phyloP scores from a whole-genome alignment of 2,113 vertebrate genomes.

The Gobio gobio region DNA sequence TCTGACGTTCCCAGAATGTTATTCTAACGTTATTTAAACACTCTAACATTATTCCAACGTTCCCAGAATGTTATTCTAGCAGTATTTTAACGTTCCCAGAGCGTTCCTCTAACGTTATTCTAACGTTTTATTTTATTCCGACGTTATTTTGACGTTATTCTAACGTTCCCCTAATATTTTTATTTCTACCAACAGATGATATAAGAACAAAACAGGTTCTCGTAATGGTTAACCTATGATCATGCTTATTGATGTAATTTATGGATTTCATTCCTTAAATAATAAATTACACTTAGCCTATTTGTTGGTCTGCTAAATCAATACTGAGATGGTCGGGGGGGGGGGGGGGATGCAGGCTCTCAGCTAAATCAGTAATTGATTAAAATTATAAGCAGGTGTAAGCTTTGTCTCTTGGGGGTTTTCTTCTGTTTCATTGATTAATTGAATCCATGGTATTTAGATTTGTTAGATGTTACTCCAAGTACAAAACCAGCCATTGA shows the following conservation, averaged over 20 bases:
- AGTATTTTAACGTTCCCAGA: too few relatives aligned
- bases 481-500: too few relatives aligned
- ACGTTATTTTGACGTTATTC: too few relatives aligned
- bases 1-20: too few relatives aligned
- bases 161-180: background rate
- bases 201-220: background rate
- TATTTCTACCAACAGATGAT: too few relatives aligned
- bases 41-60: too few relatives aligned
- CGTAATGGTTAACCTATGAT: background rate
- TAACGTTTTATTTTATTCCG: too few relatives aligned
- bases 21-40: too few relatives aligned
- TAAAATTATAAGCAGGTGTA: background rate
- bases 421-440: constrained; percentile 16
- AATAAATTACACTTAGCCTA: background rate
- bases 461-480: background rate
- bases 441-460: background rate
- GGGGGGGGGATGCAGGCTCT: background rate
- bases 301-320: constrained; percentile 15
- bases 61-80: too few relatives aligned
- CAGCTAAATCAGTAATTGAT: constrained; percentile 11
- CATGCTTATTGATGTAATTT: background rate
- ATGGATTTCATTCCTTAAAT: background rate
- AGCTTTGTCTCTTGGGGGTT: background rate
- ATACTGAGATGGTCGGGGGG: background rate
- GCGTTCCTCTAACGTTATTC: too few relatives aligned